Conservation (phyloP, 2,797 vertebrate species). For the Schizothorax lantsangensis region DNA sequence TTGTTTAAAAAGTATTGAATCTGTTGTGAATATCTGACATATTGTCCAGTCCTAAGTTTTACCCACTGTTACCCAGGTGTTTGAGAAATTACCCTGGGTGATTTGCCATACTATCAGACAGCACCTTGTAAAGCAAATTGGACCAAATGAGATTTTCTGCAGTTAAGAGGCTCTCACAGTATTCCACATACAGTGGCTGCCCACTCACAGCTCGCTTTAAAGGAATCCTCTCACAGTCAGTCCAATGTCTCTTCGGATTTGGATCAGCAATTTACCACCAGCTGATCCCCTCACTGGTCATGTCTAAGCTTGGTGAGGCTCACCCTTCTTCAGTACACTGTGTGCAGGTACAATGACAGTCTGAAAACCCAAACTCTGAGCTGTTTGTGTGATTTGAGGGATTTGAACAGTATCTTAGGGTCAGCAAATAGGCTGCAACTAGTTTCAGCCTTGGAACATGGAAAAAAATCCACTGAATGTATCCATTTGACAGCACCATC, state of each 20-base stretch:
- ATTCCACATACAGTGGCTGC: constrained; percentile 16
- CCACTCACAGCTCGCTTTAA: constrained; percentile 61
- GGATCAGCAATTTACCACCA: constrained; percentile 78
- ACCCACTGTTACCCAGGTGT: neutral
- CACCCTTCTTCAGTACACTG: constrained; percentile 70
- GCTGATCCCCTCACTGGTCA: constrained; percentile 79
- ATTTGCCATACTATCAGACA: constrained; percentile 21
- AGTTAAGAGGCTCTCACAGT: constrained; percentile 33
- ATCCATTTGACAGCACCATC: neutral
- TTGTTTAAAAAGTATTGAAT: neutral
- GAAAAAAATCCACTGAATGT: neutral
- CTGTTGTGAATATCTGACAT: neutral
- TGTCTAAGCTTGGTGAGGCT: constrained; percentile 74
- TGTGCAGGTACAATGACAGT: constrained; percentile 76
- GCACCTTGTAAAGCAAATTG: constrained; percentile 42
- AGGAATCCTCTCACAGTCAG: constrained; percentile 70
- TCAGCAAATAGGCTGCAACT: constrained; percentile 58
- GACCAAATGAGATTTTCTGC: constrained; percentile 42
- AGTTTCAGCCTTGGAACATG: neutral
- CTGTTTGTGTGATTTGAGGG: constrained; percentile 66
- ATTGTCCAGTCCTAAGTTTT: neutral
- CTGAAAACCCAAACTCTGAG: constrained; percentile 73
- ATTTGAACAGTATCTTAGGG: neutral
- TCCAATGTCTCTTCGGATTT: constrained; percentile 72
- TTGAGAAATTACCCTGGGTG: constrained; percentile 11